phyloP scores from a whole-genome alignment of 1,140 invertebrate species.

The Philaenus spumarius region DNA sequence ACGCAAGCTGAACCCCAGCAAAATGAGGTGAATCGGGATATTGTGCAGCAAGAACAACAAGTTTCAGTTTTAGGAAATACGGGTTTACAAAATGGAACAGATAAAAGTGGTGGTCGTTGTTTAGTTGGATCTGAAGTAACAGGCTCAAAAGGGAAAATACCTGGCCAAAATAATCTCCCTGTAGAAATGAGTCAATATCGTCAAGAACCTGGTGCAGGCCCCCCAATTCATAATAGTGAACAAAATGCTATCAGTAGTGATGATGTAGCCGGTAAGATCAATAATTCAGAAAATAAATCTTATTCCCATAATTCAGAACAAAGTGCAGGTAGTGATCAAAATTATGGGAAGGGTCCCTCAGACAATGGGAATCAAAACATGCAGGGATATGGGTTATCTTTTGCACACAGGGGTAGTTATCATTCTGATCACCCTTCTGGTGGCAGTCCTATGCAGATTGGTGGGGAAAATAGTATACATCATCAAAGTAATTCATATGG shows the following conservation, averaged over 20 bases:
- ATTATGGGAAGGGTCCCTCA: slow-evolving; percentile 28
- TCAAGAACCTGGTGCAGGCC: slow-evolving; percentile 43
- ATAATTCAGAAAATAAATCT: slow-evolving; percentile 36
- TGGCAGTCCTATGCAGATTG: slow-evolving; percentile 21
- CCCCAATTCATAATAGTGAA: slow-evolving; percentile 40
- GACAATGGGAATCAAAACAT: slow-evolving; percentile 32
- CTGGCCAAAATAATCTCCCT: slow-evolving; percentile 24
- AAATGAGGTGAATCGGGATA: slow-evolving; percentile 48
- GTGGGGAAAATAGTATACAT: slow-evolving; percentile 18
- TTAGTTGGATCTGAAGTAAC: slow-evolving; percentile 39
- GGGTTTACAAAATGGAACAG: slow-evolving; percentile 35
- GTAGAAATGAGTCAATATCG: slow-evolving; percentile 47
- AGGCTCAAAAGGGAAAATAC: slow-evolving; percentile 25
- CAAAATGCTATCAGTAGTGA: slow-evolving; percentile 36
- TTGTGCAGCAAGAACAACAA: slow-evolving; percentile 45
- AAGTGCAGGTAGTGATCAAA: slow-evolving; percentile 31
- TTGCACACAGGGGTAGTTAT: slow-evolving; percentile 22
- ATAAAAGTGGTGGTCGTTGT: slow-evolving; percentile 38
- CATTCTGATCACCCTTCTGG: slow-evolving; percentile 17
- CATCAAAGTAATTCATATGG: slow-evolving; percentile 26
- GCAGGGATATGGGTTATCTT: slow-evolving; percentile 29
- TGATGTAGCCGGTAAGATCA: slow-evolving; percentile 36
- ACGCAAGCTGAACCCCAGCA: slow-evolving; percentile 51
- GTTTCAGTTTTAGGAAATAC: slow-evolving; percentile 39
- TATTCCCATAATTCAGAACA: slow-evolving; percentile 37